Evolutionary conservation across 2,797 vertebrate species (phyloP), one percentile per base, ranked within the genome.

Genomic region (Poeciliopsis gracilis): DNA sequence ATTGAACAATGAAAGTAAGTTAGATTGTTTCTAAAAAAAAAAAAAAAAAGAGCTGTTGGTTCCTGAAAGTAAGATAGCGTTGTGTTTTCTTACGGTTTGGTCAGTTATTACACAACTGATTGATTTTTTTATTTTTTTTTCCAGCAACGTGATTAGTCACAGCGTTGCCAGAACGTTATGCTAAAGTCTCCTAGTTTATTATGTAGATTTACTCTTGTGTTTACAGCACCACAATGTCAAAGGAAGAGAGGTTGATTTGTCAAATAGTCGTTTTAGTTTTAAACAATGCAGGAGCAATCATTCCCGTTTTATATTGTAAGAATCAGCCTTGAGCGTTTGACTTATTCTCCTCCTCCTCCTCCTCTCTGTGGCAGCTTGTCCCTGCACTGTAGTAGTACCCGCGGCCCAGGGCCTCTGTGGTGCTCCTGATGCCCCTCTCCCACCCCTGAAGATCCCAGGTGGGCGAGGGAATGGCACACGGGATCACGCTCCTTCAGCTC

Each of bases 381-480:
- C 90, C 92, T 95, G 90, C 95, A 94, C 91, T 96, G 94, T 95
- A 95, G 94, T 95, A 96, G 95, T 96, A 95, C 95, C 95, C 95
- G 92, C 63, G 89, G 94, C 93, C 95, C 95, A 13, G 98, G 98
- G 97, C 98, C 98, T 99, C 98, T 93, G 98, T 99, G 98, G 98
- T 98, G 98, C 95, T 99, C 98, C 98, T 99, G 98, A 99, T 99
- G 98, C 94, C 98, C 98, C 98, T 99, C 98, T 96, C 98, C 98
- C 98, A 99, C 98, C 97, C 96, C 97, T 98, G 97, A 99, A 98
- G 98, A 99, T 99, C 98, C 98, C 98, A 97, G 98, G 98, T 99
- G 98, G 98, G 98, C 98, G 98, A 99, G 98, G 98, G 98, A 97
- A 98, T 96, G 97, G 97, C 96, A 97, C 98, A 94, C 95, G 98